Evolutionary conservation across 2,113 vertebrate genomes (phyloP), one percentile per base, ranked within the genome.

Genomic region (Zosterops japonicus): DNA sequence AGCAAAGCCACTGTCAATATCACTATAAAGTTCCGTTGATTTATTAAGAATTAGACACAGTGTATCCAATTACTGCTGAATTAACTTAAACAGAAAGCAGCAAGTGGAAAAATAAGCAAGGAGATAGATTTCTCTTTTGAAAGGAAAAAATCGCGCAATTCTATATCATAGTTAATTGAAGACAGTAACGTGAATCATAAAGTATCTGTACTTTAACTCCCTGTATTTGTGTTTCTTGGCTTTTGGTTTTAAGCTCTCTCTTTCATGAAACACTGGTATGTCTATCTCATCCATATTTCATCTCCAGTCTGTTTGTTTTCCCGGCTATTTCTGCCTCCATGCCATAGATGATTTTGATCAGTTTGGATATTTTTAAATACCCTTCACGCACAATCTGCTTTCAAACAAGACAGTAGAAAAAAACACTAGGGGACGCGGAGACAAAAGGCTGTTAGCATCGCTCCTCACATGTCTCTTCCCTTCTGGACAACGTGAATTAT

Each of bases 21-120:
- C 95, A 79, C 93, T 94, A 97, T 69, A 92, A 97, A 97, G 96
- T 97, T 89, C 55, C 13, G 28, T 95, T 98, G 98, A 98, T 98
- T 98, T 97, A 98, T 98, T 97, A 97, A 96, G 97, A 97, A 97
- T 97, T 98, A 98, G 97, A 97, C 97, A 96, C 95, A 96, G 97
- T 97, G 95, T 93, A 97, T 98, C 97, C 95, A 97, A 95, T 97
- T 95, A 83, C 96, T 76, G 75, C 74, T 96, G 96, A 95, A 97
- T 80, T 96, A 97, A 97, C 82, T 85, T 96, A 94, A 95, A 97
- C 81, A 92, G 95, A 97, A 97, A 97, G 95, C 59, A 77, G 89
- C 93, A 90, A 96, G 74, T 91, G 91, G 95, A 91, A 96, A 96
- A 93, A 96, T 96, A 93, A 96, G 90, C 94, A 96, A 86, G 72